Percentiles rank a stretch among this genome's conserved stretches.
phyloP scores from a whole-genome alignment of 2,113 vertebrate genomes.

The Gnathonemus echidnorhynchus region DNA sequence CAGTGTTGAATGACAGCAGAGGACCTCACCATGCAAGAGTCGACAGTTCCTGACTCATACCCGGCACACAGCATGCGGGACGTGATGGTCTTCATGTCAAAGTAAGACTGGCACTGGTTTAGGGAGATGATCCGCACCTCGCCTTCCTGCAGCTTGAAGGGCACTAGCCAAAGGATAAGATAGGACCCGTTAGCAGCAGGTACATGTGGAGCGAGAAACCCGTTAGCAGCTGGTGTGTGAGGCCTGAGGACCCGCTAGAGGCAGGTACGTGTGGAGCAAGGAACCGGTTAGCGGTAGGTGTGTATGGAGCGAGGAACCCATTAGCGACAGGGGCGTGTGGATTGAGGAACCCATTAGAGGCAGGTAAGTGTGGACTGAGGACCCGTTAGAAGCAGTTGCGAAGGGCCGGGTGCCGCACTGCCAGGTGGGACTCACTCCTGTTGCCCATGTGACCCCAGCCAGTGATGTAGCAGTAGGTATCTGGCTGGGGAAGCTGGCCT shows the following conservation, averaged over 20 bases:
- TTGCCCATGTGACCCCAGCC: slow-evolving; percentile 96
- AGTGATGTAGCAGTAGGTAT: slow-evolving; percentile 92
- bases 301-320: not conserved
- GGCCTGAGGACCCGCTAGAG: not conserved
- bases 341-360: not conserved
- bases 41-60: slow-evolving; percentile 79
- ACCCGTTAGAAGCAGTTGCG: not conserved
- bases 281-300: not conserved
- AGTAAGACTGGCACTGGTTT: slow-evolving; percentile 84
- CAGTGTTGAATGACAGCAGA: not conserved
- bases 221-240: too few species aligned
- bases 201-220: not conserved
- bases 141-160: slow-evolving; percentile 94
- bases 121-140: slow-evolving; percentile 86
- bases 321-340: not conserved
- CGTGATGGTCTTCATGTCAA: slow-evolving; percentile 93
- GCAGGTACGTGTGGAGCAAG: not conserved
- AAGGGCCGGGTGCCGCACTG: not conserved
- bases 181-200: not conserved
- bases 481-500: slow-evolving; percentile 59
- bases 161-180: slow-evolving; percentile 61
- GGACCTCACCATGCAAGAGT: slow-evolving; percentile 40
- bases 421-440: slow-evolving; percentile 71
- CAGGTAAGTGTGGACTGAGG: not conserved
- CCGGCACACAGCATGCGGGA: slow-evolving; percentile 89